Conservation (phyloP, 2,888 invertebrate species). For the Bombylius discolor region DNA sequence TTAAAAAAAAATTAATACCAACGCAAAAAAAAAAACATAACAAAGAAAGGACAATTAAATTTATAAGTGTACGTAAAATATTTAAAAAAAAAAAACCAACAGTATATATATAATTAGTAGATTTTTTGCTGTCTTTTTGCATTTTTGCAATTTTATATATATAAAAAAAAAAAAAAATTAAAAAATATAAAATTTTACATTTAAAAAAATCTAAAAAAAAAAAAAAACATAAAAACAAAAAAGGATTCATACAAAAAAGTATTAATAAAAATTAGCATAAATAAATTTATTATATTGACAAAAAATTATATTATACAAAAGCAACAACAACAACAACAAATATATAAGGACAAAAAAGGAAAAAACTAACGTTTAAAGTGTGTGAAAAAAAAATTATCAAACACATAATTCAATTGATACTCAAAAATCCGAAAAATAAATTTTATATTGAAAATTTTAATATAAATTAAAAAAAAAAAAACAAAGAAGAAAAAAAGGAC, state of each 20-base stretch:
- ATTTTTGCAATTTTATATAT: slow-evolving; percentile 38
- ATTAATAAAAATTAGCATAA: not conserved
- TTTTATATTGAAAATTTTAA: too few relatives aligned
- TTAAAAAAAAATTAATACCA: slow-evolving; percentile 7
- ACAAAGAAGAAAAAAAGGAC: too few relatives aligned
- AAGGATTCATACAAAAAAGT: slow-evolving; percentile 1
- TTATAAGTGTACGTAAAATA: slow-evolving; percentile 6
- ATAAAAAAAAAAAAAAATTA: slow-evolving; percentile 16
- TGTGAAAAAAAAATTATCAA: too few relatives aligned
- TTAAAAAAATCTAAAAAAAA: slow-evolving; percentile 13
- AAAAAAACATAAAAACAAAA: slow-evolving; percentile 1
- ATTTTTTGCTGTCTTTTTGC: slow-evolving; percentile 35
- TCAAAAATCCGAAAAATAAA: too few relatives aligned
- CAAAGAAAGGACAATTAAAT: slow-evolving; percentile 16
- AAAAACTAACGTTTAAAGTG: too few relatives aligned
- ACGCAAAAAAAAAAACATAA: slow-evolving; percentile 16
- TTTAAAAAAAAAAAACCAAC: slow-evolving; percentile 12
- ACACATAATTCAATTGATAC: too few relatives aligned
- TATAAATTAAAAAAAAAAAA: too few relatives aligned
- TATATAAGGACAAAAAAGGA: too few relatives aligned
- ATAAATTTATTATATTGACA: not conserved
- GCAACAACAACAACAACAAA: too few relatives aligned
- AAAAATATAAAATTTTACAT: slow-evolving; percentile 13
- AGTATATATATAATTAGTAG: slow-evolving; percentile 15
- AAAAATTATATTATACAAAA: not conserved